phyloP scores from a whole-genome alignment of 2,888 invertebrate species.

The Melikaiella ostensackeni region DNA sequence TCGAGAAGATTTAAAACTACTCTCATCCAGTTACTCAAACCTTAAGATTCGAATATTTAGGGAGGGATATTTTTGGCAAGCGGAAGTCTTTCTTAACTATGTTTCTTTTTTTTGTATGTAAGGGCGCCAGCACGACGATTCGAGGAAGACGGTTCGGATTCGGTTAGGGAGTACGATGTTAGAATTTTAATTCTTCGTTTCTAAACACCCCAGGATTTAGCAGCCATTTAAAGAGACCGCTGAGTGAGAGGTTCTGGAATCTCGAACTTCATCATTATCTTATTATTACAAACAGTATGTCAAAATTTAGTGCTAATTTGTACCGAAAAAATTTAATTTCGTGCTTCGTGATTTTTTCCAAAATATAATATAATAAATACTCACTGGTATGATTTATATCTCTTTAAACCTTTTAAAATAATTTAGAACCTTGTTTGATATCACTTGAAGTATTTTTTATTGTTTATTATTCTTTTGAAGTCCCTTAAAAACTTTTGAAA shows the following conservation, averaged over 20 bases:
- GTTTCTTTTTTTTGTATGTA: not conserved
- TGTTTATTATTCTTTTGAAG: not conserved
- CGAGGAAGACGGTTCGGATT: not conserved
- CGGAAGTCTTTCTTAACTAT: conserved; percentile 9
- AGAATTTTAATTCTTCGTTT: conserved; percentile 18
- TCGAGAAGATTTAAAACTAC: conserved; percentile 5
- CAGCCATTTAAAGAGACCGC: not conserved
- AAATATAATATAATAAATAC: too few relatives aligned
- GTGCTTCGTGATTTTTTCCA: too few relatives aligned
- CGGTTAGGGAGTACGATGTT: conserved; percentile 22
- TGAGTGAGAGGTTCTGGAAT: not conserved
- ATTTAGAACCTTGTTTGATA: too few relatives aligned
- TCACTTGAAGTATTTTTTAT: too few relatives aligned
- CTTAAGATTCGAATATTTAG: conserved; percentile 3
- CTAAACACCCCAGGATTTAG: conserved; percentile 3
- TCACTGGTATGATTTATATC: too few relatives aligned
- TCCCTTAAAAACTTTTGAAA: not conserved
- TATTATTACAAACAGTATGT: too few relatives aligned
- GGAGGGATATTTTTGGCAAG: conserved; percentile 1
- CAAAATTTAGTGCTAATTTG: too few relatives aligned
- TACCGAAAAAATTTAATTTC: too few relatives aligned
- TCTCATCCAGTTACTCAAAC: conserved; percentile 1
- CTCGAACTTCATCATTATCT: too few relatives aligned
- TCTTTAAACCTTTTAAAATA: too few relatives aligned
- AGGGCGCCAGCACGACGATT: conserved; percentile 1